These are phyloP conservation scores for Carpatolechia fugitivella DNA, from an alignment of 2,888 invertebrate species.

Conservation along the genomic window DNA sequence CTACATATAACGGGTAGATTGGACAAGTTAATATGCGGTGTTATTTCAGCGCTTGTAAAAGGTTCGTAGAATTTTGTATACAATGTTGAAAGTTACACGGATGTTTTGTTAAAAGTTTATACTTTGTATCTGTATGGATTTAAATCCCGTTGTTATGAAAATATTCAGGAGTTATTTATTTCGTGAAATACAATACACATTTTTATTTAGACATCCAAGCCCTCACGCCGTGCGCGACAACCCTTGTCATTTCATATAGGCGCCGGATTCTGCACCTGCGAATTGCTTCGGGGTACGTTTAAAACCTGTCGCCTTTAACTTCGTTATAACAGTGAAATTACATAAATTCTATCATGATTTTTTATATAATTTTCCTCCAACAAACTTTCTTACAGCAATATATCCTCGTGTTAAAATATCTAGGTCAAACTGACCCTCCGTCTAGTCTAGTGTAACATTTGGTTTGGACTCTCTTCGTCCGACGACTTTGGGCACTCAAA, in stretches of 20 bases:
- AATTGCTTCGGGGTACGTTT: neutral
- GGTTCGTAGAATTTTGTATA: constrained; percentile 3
- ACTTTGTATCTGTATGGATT: neutral
- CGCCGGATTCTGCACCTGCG: constrained; percentile 15
- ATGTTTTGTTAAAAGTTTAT: neutral
- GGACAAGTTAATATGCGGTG: constrained; percentile 16
- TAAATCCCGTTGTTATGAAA: neutral
- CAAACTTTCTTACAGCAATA: neutral
- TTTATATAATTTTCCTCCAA: too few species aligned
- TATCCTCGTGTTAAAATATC: neutral
- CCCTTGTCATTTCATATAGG: constrained; percentile 16
- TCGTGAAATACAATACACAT: neutral
- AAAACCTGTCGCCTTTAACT: constrained; percentile 2
- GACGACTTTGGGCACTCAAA: constrained; percentile 27
- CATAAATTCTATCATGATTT: neutral
- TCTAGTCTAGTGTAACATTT: neutral
- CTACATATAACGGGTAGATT: neutral
- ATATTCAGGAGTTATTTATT: neutral
- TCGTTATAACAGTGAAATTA: neutral
- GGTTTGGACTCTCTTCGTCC: neutral
- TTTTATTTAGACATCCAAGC: neutral
- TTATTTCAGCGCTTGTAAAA: constrained; percentile 7
- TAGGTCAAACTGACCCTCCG: neutral
- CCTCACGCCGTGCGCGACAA: neutral
- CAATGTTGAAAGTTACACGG: neutral